A percentile compares a stretch with the other conserved stretches of the same genome.
Evolutionary conservation across 2,888 invertebrate species (phyloP).

Genomic region (Pterobdella sp.): DNA sequence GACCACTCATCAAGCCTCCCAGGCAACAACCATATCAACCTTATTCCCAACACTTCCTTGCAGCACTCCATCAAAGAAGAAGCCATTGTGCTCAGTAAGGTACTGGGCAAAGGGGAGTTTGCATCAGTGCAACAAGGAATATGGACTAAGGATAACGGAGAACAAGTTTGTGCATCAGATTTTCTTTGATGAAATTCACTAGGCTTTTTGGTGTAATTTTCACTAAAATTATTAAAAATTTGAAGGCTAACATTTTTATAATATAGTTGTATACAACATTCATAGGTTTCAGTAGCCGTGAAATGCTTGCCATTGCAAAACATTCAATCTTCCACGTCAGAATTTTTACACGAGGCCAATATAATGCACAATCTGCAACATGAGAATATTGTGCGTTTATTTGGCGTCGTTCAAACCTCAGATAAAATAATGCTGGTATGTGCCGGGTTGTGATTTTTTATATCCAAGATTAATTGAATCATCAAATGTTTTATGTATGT

Average conservation of each 20-base stretch:
- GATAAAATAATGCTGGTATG: slow-evolving; percentile 66
- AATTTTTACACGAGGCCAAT: slow-evolving; percentile 93
- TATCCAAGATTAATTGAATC: not conserved
- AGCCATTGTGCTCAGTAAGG: slow-evolving; percentile 83
- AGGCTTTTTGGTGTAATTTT: not conserved
- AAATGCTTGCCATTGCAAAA: slow-evolving; percentile 89
- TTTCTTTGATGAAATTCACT: not conserved
- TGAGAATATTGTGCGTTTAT: slow-evolving; percentile 89
- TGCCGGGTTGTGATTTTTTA: slow-evolving; percentile 13
- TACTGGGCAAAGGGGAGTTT: slow-evolving; percentile 91
- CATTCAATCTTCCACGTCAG: slow-evolving; percentile 89
- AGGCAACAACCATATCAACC: not conserved
- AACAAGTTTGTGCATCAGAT: slow-evolving; percentile 60
- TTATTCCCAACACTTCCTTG: slow-evolving; percentile 13
- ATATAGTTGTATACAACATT: slow-evolving; percentile 31
- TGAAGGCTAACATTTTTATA: not conserved
- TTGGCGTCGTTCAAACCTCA: slow-evolving; percentile 85
- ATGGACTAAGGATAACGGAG: slow-evolving; percentile 82
- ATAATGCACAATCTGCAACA: slow-evolving; percentile 97
- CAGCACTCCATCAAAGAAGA: slow-evolving; percentile 74
- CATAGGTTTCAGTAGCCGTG: slow-evolving; percentile 84
- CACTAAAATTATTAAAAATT: not conserved
- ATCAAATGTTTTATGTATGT: not conserved
- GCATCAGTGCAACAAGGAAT: slow-evolving; percentile 95
- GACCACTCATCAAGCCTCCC: slow-evolving; percentile 1